phyloP scores from a whole-genome alignment of 2,888 invertebrate genomes.

The Elysia crispata region DNA sequence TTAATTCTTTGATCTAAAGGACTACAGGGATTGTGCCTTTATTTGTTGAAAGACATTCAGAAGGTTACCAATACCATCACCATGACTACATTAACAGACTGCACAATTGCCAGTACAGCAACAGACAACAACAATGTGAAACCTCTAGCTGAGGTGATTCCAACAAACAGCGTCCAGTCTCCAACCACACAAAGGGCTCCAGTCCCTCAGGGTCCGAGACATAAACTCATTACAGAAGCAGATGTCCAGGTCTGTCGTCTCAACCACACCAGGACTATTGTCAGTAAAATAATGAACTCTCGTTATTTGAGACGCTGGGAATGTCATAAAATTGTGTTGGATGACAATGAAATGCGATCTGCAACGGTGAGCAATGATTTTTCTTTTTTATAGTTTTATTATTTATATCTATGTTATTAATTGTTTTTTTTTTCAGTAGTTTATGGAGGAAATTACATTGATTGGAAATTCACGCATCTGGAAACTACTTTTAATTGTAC shows the following conservation, averaged over 20 bases:
- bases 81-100: constrained; percentile 60
- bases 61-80: constrained; percentile 38
- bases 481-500: too few relatives aligned
- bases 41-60: too few relatives aligned
- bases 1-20: too few relatives aligned
- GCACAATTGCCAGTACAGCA: constrained; percentile 51
- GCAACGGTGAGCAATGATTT: constrained; percentile 82
- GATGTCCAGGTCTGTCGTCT: constrained; percentile 86
- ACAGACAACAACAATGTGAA: constrained; percentile 51
- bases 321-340: constrained; percentile 84
- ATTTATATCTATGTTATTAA: too few relatives aligned
- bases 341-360: constrained; percentile 84
- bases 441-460: too few relatives aligned
- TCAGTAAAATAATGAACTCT: constrained; percentile 87
- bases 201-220: constrained; percentile 71
- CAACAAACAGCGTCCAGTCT: constrained; percentile 36
- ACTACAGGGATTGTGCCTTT: too few relatives aligned
- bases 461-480: too few relatives aligned
- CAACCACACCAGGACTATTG: constrained; percentile 87
- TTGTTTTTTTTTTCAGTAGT: too few relatives aligned
- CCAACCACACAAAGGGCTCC: constrained; percentile 51
- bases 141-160: constrained; percentile 37
- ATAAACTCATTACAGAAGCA: constrained; percentile 86
- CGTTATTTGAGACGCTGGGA: constrained; percentile 89
- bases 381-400: too few relatives aligned